phyloP scores from a whole-genome alignment of 1,140 invertebrate genomes.

The Tenebrio molitor region DNA sequence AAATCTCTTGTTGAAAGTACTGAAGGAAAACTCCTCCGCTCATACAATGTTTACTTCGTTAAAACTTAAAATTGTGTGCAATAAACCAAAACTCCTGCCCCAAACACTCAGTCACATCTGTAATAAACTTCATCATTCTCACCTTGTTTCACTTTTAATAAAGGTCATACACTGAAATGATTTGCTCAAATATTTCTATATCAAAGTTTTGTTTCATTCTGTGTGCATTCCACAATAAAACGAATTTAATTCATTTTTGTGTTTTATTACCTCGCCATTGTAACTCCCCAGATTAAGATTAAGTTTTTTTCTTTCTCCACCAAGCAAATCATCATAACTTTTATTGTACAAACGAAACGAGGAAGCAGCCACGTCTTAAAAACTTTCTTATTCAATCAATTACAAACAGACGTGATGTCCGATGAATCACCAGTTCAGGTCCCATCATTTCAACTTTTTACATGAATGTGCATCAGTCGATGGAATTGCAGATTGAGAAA shows the following conservation, averaged over 20 bases:
- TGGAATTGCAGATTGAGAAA: no score
- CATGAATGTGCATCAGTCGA: no score
- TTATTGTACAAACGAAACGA: conserved; percentile 40
- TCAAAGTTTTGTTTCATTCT: conserved; percentile 60
- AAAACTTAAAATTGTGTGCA: conserved; percentile 61
- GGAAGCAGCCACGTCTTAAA: conserved; percentile 20
- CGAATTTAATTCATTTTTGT: conserved; percentile 57
- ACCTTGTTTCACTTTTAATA: conserved; percentile 56
- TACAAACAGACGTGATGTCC: conserved; percentile 12
- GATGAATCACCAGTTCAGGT: conserved; percentile 10
- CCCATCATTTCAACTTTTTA: no score
- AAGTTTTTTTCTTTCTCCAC: conserved; percentile 42
- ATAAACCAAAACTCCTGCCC: conserved; percentile 59
- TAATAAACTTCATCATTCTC: conserved; percentile 56
- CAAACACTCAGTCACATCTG: conserved; percentile 55
- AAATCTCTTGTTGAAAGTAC: conserved; percentile 35
- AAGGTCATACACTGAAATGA: conserved; percentile 58
- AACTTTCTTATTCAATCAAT: conserved; percentile 34
- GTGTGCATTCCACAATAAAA: conserved; percentile 63
- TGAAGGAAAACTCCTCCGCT: conserved; percentile 41
- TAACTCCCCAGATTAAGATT: conserved; percentile 50
- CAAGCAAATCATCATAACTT: conserved; percentile 46
- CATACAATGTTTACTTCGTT: conserved; percentile 59
- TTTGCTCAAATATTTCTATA: conserved; percentile 63
- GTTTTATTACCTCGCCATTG: conserved; percentile 53